phyloP scores from a whole-genome alignment of 2,888 invertebrate species.

The Thera obeliscata region DNA sequence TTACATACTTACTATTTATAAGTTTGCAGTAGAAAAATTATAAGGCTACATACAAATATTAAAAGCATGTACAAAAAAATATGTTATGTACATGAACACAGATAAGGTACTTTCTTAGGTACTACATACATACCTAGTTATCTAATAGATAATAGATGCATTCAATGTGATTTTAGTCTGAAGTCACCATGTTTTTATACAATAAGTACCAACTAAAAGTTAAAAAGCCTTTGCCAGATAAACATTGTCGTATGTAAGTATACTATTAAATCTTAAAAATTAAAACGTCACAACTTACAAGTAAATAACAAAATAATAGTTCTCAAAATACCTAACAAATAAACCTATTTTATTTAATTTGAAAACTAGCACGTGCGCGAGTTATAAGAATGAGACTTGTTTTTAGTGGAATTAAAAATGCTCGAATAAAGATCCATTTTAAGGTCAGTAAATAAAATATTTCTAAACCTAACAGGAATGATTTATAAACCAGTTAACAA shows the following conservation, averaged over 20 bases:
- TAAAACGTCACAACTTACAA: conserved; percentile 28
- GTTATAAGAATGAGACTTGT: not conserved
- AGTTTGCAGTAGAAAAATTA: too few relatives aligned
- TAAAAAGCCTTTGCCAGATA: too few relatives aligned
- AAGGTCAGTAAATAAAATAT: not conserved
- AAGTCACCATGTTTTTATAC: not conserved
- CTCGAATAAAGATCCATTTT: not conserved
- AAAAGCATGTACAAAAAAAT: too few relatives aligned
- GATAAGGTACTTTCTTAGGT: not conserved
- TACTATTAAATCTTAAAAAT: conserved; percentile 19
- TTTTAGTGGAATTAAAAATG: not conserved
- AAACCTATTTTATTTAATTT: not conserved
- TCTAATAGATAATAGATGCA: not conserved
- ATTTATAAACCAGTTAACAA: conserved; percentile 6
- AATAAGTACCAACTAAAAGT: not conserved
- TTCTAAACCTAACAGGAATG: conserved; percentile 16
- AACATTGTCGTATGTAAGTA: not conserved
- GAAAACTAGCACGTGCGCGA: not conserved
- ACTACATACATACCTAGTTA: not conserved
- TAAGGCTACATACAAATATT: too few relatives aligned
- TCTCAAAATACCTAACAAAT: conserved; percentile 1
- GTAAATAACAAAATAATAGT: conserved; percentile 20
- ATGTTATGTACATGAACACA: not conserved
- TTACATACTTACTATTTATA: too few relatives aligned
- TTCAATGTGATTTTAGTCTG: not conserved